These are phyloP conservation scores for Cynodonichthys magdalenae DNA, from an alignment of 2,797 vertebrate species.

Conservation along the genomic window DNA sequence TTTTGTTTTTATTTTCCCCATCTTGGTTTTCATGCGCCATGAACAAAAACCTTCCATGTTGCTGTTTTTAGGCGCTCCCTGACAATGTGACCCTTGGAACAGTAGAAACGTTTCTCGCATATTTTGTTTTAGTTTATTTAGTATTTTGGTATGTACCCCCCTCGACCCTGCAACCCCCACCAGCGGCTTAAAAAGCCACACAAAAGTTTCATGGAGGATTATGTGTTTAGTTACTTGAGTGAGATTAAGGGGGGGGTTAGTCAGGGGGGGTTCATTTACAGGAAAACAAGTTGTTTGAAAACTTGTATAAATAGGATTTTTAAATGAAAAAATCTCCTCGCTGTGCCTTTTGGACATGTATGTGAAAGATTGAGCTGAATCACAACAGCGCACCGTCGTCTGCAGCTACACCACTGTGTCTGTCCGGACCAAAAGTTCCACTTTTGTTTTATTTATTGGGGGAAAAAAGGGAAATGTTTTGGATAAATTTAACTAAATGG, in stretches of 20 bases:
- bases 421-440: conserved; percentile 66
- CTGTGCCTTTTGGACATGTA: conserved; percentile 50
- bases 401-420: conserved; percentile 20
- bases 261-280: conserved; percentile 26
- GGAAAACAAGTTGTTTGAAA: conserved; percentile 14
- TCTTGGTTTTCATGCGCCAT: not conserved
- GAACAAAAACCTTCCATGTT: too few species aligned
- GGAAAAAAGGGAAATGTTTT: conserved; percentile 41
- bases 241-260: conserved; percentile 2
- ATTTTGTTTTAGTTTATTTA: conserved; percentile 16
- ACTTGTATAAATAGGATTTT: not conserved
- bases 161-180: conserved; percentile 12
- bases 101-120: conserved; percentile 7
- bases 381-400: not conserved
- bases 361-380: conserved; percentile 33
- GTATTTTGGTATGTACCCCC: conserved; percentile 7
- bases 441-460: conserved; percentile 36
- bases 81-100: conserved; percentile 21
- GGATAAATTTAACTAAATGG: conserved; percentile 9
- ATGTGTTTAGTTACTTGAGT: conserved; percentile 11
- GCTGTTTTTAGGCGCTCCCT: conserved; percentile 8
- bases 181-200: conserved; percentile 46
- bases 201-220: conserved; percentile 51
- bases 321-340: conserved; percentile 10
- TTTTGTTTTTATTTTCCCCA: not conserved